Evolutionary conservation across 2,888 invertebrate genomes (phyloP), one percentile per base, ranked within the genome.

Genomic region (Rhagonycha fulva): DNA sequence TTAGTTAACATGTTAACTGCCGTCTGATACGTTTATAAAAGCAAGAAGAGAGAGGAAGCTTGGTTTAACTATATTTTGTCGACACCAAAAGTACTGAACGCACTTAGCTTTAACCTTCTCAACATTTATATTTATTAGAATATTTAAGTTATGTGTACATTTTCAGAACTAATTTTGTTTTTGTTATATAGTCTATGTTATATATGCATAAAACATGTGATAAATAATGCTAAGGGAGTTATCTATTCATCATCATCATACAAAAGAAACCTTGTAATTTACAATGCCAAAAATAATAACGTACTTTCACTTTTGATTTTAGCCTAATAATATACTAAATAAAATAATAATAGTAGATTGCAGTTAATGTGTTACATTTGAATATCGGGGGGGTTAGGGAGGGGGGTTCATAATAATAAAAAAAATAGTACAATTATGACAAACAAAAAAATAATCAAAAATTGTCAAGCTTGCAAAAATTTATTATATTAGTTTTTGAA

Each of bases 341-440:
- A 12, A n/a, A 66, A 66, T 66, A 24, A 19, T 26, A n/a, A 7
- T 66, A 14, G 24, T 66, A n/a, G n/a, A 66, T 66, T 24, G 63
- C n/a, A 72, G 68, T 69, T 75, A 72, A 72, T 68, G 69, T 68
- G 63, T 75, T 75, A 71, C 60, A 71, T 62, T 60, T 12, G 62
- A 67, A 60, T 30, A 47, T 71, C 62, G 14, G 14, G 66, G 61
- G 67, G 68, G 19, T 2, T 19, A 68, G 30, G 62, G 68, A 32
- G 70, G 70, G 60, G 61, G 47, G 47, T n/a, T n/a, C 47, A 47
- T n/a, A 47, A 47, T 47, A 47, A 47, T 47, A n/a, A n/a, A 72
- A 62, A 63, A 62, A 67, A 72, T 76, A 72, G 76, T 76, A 76
- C 76, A 76, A 76, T 76, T 61, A 26, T 77, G 77, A 75, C 72